Evolutionary conservation across 2,113 vertebrate species (phyloP).

Genomic region (Aspidoscelis tigris): DNA sequence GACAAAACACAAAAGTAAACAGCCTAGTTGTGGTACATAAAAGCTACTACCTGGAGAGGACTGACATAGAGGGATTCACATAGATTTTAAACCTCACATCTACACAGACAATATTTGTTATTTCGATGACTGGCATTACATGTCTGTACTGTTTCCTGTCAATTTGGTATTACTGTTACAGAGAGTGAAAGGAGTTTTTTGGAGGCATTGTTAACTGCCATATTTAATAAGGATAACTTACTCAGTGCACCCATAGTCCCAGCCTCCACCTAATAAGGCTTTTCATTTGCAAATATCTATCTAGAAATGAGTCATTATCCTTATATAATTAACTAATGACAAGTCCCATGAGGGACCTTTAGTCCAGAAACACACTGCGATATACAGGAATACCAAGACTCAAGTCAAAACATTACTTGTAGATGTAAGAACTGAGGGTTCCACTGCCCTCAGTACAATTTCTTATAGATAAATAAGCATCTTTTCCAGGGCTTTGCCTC

Average conservation of each 20-base stretch:
- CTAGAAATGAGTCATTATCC: slow-evolving; percentile 45
- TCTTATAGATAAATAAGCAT: too few species aligned
- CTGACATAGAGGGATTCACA: slow-evolving; percentile 70
- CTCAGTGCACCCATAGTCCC: background rate
- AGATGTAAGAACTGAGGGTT: too few species aligned
- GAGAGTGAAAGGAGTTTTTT: background rate
- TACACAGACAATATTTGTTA: slow-evolving; percentile 14
- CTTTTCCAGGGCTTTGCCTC: too few species aligned
- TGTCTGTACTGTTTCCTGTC: slow-evolving; percentile 10
- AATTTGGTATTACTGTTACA: background rate
- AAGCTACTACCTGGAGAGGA: slow-evolving; percentile 72
- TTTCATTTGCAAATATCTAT: background rate
- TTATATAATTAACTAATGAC: background rate
- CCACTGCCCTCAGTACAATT: too few species aligned
- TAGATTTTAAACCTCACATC: slow-evolving; percentile 75
- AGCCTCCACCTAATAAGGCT: slow-evolving; percentile 39
- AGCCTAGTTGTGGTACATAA: slow-evolving; percentile 69
- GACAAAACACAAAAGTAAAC: slow-evolving; percentile 69
- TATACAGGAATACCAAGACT: too few species aligned
- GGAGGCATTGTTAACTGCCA: too few species aligned
- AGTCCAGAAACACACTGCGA: too few species aligned
- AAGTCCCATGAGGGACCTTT: too few species aligned
- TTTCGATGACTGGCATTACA: slow-evolving; percentile 20
- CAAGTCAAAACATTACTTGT: too few species aligned
- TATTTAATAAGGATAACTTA: background rate